A percentile compares a stretch with the other conserved stretches of the same genome.
These are phyloP conservation scores for Peromyscus attwateri DNA, from an alignment of 2,797 vertebrate genomes.

Conservation along the genomic window DNA sequence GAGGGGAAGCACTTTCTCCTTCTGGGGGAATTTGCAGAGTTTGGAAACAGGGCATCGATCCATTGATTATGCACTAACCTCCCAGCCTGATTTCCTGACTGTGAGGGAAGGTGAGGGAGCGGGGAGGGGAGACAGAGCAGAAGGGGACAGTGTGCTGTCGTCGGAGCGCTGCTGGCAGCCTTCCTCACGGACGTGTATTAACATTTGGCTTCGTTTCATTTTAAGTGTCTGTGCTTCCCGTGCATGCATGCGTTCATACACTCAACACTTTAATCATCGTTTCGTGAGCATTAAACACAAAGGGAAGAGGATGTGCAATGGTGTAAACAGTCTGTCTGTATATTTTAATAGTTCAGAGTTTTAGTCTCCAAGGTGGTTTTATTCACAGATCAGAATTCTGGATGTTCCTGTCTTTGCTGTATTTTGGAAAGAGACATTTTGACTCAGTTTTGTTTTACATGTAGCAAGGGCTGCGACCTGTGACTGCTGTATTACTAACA, in stretches of 20 bases:
- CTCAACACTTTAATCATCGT: constrained; percentile 85
- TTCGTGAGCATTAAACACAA: constrained; percentile 85
- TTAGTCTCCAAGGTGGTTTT: constrained; percentile 84
- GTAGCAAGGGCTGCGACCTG: constrained; percentile 85
- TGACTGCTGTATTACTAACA: constrained; percentile 88
- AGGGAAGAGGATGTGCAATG: constrained; percentile 94
- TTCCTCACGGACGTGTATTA: constrained; percentile 86
- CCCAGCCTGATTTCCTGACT: constrained; percentile 69
- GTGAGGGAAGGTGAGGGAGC: constrained; percentile 66
- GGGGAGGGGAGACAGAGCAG: constrained; percentile 39
- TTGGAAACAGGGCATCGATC: background rate
- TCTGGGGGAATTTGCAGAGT: constrained; percentile 66
- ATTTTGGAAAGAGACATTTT: constrained; percentile 79
- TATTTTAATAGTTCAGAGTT: constrained; percentile 90
- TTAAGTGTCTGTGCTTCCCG: constrained; percentile 77
- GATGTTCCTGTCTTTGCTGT: constrained; percentile 80
- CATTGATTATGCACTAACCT: constrained; percentile 85
- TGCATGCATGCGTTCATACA: constrained; percentile 87
- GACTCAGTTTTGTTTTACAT: constrained; percentile 69
- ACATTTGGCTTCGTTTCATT: constrained; percentile 78
- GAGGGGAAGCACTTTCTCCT: constrained; percentile 63
- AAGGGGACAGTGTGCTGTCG: constrained; percentile 78
- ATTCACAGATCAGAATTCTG: constrained; percentile 79
- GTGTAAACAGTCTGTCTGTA: constrained; percentile 93
- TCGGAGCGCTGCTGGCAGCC: constrained; percentile 95